phyloP scores from a whole-genome alignment of 2,113 vertebrate genomes.

The Cromileptes altivelis region DNA sequence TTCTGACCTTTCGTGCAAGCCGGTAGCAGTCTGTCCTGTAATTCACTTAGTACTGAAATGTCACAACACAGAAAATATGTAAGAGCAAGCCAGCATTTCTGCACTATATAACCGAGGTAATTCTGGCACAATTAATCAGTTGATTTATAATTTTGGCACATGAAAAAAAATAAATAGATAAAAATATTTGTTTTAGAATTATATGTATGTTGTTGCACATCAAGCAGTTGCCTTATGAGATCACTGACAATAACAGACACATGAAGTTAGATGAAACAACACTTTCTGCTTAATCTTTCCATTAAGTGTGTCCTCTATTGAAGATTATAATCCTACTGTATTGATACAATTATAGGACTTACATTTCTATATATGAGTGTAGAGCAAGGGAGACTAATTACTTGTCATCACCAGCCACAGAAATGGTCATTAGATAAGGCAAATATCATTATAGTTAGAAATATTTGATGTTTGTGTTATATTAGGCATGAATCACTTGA shows the following conservation, averaged over 20 bases:
- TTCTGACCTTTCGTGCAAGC: slow-evolving; percentile 18
- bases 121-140: neutral
- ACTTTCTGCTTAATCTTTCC: neutral
- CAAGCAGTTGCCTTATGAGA: neutral
- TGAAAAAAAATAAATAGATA: too few relatives aligned
- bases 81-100: neutral
- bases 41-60: slow-evolving; percentile 24
- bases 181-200: too few relatives aligned
- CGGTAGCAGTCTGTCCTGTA: slow-evolving; percentile 2
- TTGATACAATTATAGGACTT: neutral
- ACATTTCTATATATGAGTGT: neutral
- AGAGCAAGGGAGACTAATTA: neutral
- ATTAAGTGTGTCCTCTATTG: neutral
- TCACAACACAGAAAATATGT: neutral
- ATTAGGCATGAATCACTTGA: neutral
- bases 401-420: neutral
- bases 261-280: neutral
- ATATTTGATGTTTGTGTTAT: neutral
- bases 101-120: neutral
- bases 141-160: neutral
- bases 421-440: neutral
- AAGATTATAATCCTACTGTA: neutral
- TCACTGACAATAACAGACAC: neutral
- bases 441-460: neutral
- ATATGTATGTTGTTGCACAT: too few relatives aligned